Evolutionary conservation across 2,797 vertebrate genomes (phyloP), one percentile per base, ranked within the genome.

Genomic region (Toxotes lorentzi): DNA sequence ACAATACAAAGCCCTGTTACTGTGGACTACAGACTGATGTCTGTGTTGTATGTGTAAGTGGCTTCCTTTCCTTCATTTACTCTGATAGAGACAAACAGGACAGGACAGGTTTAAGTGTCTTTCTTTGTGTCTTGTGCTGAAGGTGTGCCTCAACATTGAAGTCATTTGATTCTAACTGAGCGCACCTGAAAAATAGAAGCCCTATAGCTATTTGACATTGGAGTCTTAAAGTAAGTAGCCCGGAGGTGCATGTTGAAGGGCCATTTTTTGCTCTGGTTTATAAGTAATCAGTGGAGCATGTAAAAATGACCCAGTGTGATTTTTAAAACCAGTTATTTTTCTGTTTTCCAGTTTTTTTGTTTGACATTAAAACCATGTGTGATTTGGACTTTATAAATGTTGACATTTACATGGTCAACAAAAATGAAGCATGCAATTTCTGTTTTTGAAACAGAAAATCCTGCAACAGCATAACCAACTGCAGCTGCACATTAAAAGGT

Each of bases 31-130:
- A 27, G 14, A 40, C 34, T 47, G 45, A 63, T 11, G 1, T 62
- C 24, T 1, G 4, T 3, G 3, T 34, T 45, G 48, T 56, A 23
- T 23, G 1, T 67, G 56, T 32, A 61, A 21, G 21, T 35, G 4
- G 9, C 41, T 73, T 53, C 0, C 27, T 34, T 57, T 65, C 45
- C 13, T 58, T 61, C 32, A 51, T 64, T 4, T 70, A 0, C 13
- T 5, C 47, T 50, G 17, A 71, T 62, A 48, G 24, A 62, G 38
- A 63, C n/a, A 50, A 48, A 73, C 74, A 72, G 30, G 77, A 76
- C 21, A 1, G 3, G 21, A 71, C 81, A 79, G 47, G 73, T 77
- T 79, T 24, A 40, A 45, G 59, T 71, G 56, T 70, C 58, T 47
- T 45, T 58, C n/a, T 56, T 66, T 68, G 23, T 70, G 23, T 68